Conservation (phyloP, 2,888 invertebrate species). For the Hecatera dysodea region DNA sequence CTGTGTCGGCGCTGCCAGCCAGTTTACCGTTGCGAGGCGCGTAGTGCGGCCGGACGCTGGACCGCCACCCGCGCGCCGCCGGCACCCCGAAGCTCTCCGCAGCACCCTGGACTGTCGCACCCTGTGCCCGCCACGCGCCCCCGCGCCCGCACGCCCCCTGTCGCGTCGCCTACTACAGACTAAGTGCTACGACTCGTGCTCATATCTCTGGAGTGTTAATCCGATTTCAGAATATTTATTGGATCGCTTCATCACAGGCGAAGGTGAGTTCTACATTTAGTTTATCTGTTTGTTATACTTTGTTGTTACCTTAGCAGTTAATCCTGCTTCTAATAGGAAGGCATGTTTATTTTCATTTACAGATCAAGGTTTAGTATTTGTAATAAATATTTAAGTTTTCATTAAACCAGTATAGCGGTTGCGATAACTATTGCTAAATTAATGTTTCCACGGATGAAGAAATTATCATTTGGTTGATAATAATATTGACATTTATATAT, state of each 20-base stretch:
- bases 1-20: conserved; percentile 87
- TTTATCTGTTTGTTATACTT: conserved; percentile 29
- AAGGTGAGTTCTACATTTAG: conserved; percentile 79
- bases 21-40: conserved; percentile 91
- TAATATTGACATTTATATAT: conserved; percentile 66
- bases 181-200: conserved; percentile 88
- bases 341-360: conserved; percentile 2
- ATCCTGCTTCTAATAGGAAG: background rate
- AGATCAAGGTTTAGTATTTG: conserved; percentile 17
- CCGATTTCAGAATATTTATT: conserved; percentile 87
- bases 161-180: conserved; percentile 82
- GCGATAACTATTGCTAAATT: conserved; percentile 56
- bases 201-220: conserved; percentile 88
- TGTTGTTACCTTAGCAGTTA: conserved; percentile 7
- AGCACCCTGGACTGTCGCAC: conserved; percentile 74
- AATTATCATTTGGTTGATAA: conserved; percentile 60
- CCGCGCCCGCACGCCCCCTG: conserved; percentile 75
- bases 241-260: conserved; percentile 83
- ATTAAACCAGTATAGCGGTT: conserved; percentile 44
- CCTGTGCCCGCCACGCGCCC: conserved; percentile 74
- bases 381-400: conserved; percentile 39
- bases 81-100: conserved; percentile 81
- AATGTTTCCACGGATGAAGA: conserved; percentile 53
- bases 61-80: conserved; percentile 88
- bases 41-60: conserved; percentile 89